These are phyloP conservation scores for Damaliscus lunatus DNA, from an alignment of 2,113 vertebrate genomes.

Conservation along the genomic window DNA sequence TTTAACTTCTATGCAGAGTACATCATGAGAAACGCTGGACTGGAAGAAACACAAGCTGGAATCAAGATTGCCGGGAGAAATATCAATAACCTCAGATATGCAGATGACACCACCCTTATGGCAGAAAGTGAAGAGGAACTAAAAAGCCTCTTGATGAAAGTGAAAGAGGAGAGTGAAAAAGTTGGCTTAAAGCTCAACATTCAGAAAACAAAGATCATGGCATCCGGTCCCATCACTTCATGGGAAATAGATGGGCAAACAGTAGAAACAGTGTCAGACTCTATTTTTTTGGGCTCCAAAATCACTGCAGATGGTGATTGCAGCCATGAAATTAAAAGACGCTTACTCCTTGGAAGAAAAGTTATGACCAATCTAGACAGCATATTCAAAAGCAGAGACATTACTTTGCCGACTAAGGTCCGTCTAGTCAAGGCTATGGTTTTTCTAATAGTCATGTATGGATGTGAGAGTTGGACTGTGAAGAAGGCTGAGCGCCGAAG, in stretches of 20 bases:
- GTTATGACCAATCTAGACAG: neutral
- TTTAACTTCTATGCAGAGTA: neutral
- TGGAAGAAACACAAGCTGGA: neutral
- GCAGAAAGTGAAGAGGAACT: neutral
- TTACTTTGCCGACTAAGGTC: neutral
- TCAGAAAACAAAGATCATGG: neutral
- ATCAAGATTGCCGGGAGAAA: neutral
- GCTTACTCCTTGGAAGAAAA: neutral
- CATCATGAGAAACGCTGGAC: neutral
- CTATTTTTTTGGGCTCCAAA: neutral
- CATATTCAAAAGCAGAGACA: neutral
- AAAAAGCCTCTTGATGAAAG: neutral
- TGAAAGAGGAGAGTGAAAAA: neutral
- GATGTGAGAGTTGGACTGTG: neutral
- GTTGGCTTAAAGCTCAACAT: neutral
- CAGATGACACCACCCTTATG: neutral
- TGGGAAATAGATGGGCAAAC: neutral
- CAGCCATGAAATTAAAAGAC: neutral
- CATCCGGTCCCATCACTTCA: neutral
- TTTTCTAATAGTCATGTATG: neutral
- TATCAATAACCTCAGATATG: neutral
- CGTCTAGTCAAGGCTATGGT: neutral
- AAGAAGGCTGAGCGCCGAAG: neutral
- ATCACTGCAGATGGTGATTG: neutral
- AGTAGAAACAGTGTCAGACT: neutral